Evolutionary conservation across 2,888 invertebrate species (phyloP).

Genomic region (Phania funesta): DNA sequence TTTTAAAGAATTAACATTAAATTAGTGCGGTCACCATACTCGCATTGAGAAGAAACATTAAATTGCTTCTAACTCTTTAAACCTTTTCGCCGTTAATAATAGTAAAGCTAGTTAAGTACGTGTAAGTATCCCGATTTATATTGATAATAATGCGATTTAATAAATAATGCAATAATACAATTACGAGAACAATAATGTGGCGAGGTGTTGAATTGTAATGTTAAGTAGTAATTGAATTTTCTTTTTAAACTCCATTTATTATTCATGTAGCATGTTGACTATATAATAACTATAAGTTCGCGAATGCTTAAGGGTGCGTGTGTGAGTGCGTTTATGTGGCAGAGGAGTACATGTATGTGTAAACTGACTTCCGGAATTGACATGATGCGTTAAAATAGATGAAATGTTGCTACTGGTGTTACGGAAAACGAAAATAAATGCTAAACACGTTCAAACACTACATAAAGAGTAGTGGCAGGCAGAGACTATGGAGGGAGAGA

Average conservation of each 20-base stretch:
- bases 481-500: conserved; percentile 9
- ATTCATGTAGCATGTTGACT: conserved; percentile 51
- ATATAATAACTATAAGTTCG: conserved; percentile 39
- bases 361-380: conserved; percentile 67
- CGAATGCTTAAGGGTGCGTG: not conserved
- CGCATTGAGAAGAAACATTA: too few species aligned
- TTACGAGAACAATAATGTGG: conserved; percentile 37
- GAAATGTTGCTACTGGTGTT: conserved; percentile 60
- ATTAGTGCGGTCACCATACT: too few species aligned
- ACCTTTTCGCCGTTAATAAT: not conserved
- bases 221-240: conserved; percentile 62
- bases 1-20: too few species aligned
- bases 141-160: conserved; percentile 29
- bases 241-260: conserved; percentile 51
- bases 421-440: conserved; percentile 65
- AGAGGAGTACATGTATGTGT: conserved; percentile 25
- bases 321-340: not conserved
- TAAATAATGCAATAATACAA: conserved; percentile 43
- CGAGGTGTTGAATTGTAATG: conserved; percentile 38
- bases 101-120: not conserved
- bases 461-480: not conserved
- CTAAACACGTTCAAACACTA: conserved; percentile 57
- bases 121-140: conserved; percentile 6
- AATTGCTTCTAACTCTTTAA: too few species aligned
- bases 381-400: conserved; percentile 59